Evolutionary conservation across 2,888 invertebrate genomes (phyloP), one percentile per base, ranked within the genome.

Genomic region (Rotaria socialis): DNA sequence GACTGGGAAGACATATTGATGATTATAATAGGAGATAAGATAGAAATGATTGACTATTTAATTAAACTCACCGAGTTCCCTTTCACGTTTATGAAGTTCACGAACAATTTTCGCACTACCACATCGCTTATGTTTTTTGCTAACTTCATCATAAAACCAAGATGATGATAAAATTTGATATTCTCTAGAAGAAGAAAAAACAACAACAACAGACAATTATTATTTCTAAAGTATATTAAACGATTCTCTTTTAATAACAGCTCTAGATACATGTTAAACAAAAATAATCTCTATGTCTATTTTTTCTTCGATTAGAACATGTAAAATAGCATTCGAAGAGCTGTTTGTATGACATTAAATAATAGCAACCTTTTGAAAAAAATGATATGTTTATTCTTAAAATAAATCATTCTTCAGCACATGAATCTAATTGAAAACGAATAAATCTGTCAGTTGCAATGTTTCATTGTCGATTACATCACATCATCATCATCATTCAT

Each of bases 21-120:
- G 7, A 27, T 67, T 16, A 67, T 67, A 27, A 67, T 11, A n/a
- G 27, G 67, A 67, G 14, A 67, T 14, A 35, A 67, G 27, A 67
- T 0, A 67, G 24, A 35, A 35, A 35, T 19, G 35, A 67, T 67
- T 67, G 35, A 19, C 19, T 67, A 19, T 35, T 67, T 67, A 67
- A 67, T 67, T 67, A 35, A 43, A 80, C 80, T 80, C 19, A 80
- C 80, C 3, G 0, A 80, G 3, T 80, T 80, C 80, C 47, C n/a
- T 80, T 80, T 80, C 80, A 80, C 80, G 80, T 87, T 89, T 90
- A 88, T 89, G 89, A 41, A 90, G 87, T 2, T 89, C 89, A 24
- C 90, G 88, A 0, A 90, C 90, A 16, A 91, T 89, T 88, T 90
- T 90, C 75, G 90, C 90, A 87, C 91, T 91, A 35, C 90, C 91